These are phyloP conservation scores for Pseudococcus jackbeardsleyi DNA, from an alignment of 2,888 invertebrate species.

Conservation along the genomic window DNA sequence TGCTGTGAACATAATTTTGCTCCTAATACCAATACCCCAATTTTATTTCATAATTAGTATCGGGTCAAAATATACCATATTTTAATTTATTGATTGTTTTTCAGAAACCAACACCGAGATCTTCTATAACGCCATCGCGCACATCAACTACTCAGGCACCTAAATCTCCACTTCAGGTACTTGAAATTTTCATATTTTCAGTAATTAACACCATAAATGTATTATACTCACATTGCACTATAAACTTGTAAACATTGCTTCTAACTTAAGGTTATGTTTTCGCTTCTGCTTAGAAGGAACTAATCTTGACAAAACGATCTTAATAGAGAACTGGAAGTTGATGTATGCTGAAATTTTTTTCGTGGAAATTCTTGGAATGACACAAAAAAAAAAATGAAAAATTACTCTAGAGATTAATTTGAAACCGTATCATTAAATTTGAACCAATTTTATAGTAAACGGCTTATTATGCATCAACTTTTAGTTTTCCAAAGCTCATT, in stretches of 20 bases:
- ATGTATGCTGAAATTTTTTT: not conserved
- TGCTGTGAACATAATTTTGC: too few species aligned
- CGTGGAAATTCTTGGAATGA: too few species aligned
- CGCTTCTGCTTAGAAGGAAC: not conserved
- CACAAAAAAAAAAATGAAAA: too few species aligned
- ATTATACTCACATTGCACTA: not conserved
- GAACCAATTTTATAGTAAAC: too few species aligned
- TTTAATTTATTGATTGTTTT: not conserved
- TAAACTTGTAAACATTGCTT: not conserved
- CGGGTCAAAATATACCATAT: not conserved
- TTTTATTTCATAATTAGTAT: too few species aligned
- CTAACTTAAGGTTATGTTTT: not conserved
- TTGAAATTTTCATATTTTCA: not conserved
- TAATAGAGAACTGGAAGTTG: not conserved
- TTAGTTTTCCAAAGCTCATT: too few species aligned
- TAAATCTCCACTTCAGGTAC: conserved; percentile 62
- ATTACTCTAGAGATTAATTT: too few species aligned
- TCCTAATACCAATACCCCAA: too few species aligned
- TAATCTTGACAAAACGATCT: not conserved
- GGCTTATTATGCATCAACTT: too few species aligned
- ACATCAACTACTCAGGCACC: conserved; percentile 28
- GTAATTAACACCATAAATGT: not conserved
- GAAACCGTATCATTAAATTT: too few species aligned
- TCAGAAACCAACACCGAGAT: conserved; percentile 53
- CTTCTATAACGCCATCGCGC: conserved; percentile 48